These are phyloP conservation scores for Crenichthys baileyi DNA, from an alignment of 2,797 vertebrate genomes.

Conservation along the genomic window DNA sequence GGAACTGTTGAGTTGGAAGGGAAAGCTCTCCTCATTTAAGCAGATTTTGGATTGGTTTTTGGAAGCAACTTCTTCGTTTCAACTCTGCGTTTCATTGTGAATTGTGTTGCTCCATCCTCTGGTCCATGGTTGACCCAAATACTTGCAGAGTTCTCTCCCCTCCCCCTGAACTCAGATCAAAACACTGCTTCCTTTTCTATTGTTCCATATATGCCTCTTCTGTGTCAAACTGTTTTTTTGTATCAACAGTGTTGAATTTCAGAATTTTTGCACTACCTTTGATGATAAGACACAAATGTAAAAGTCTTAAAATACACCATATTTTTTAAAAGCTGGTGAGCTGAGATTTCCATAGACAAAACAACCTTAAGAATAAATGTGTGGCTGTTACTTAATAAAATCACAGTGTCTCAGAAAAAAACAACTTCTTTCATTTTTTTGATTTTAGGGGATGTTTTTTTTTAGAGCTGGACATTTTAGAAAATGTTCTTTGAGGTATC, in stretches of 20 bases:
- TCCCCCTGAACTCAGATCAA: slow-evolving; percentile 64
- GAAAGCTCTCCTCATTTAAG: slow-evolving; percentile 15
- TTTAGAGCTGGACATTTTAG: neutral
- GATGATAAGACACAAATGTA: neutral
- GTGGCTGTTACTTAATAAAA: neutral
- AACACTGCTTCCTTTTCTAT: slow-evolving; percentile 52
- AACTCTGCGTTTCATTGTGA: slow-evolving; percentile 46
- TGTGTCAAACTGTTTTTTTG: slow-evolving; percentile 12
- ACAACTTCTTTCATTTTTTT: neutral
- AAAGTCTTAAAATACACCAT: neutral
- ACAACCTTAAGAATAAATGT: neutral
- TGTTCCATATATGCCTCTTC: slow-evolving; percentile 42
- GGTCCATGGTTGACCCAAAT: slow-evolving; percentile 75
- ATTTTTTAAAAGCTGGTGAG: neutral
- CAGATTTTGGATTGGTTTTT: slow-evolving; percentile 15
- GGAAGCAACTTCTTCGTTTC: slow-evolving; percentile 10
- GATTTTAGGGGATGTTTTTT: neutral
- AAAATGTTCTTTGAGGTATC: neutral
- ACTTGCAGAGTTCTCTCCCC: slow-evolving; percentile 56
- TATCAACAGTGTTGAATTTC: slow-evolving; percentile 16
- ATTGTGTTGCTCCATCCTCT: slow-evolving; percentile 53
- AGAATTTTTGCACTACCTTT: neutral
- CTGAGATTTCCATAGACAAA: slow-evolving; percentile 1
- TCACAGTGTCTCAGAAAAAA: neutral
- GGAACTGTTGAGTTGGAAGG: neutral